phyloP scores from a whole-genome alignment of 2,888 invertebrate genomes.

The Drosophila antonietae region DNA sequence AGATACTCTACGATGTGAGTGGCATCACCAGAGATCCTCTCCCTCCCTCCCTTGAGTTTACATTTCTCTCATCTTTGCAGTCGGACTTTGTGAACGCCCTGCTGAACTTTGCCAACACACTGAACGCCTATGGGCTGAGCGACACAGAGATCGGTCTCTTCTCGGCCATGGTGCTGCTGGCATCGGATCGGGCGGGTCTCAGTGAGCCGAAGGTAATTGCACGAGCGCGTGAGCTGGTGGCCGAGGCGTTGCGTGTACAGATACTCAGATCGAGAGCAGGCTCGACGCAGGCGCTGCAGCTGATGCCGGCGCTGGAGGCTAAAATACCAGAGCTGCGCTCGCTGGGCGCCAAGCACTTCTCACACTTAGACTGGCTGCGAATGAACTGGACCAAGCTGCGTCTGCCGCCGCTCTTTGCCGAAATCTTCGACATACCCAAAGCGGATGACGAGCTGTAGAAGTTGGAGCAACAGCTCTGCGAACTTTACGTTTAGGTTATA shows the following conservation, averaged over 20 bases:
- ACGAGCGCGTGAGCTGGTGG: constrained; percentile 91
- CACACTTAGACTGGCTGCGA: constrained; percentile 95
- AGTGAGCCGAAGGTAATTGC: constrained; percentile 92
- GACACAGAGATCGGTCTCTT: constrained; percentile 96
- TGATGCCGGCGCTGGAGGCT: constrained; percentile 85
- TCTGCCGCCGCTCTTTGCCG: constrained; percentile 96
- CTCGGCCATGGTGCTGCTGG: constrained; percentile 93
- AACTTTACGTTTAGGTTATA: constrained; percentile 57
- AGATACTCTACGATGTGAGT: constrained; percentile 94
- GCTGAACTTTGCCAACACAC: constrained; percentile 91
- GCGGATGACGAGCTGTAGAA: constrained; percentile 88
- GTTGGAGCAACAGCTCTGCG: constrained; percentile 47
- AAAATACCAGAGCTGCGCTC: constrained; percentile 91
- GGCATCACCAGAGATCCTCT: neutral
- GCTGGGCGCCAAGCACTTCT: constrained; percentile 92
- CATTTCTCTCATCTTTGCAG: constrained; percentile 86
- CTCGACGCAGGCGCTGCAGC: constrained; percentile 84
- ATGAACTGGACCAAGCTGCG: constrained; percentile 93
- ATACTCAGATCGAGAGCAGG: constrained; percentile 85
- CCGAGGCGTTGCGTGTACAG: constrained; percentile 95
- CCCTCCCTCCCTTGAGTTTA: neutral
- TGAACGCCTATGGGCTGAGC: constrained; percentile 91
- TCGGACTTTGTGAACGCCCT: constrained; percentile 92
- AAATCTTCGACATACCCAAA: constrained; percentile 98
- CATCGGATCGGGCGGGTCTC: constrained; percentile 92